These are phyloP conservation scores for Bugulina stolonifera DNA, from an alignment of 2,888 invertebrate species.

Conservation along the genomic window DNA sequence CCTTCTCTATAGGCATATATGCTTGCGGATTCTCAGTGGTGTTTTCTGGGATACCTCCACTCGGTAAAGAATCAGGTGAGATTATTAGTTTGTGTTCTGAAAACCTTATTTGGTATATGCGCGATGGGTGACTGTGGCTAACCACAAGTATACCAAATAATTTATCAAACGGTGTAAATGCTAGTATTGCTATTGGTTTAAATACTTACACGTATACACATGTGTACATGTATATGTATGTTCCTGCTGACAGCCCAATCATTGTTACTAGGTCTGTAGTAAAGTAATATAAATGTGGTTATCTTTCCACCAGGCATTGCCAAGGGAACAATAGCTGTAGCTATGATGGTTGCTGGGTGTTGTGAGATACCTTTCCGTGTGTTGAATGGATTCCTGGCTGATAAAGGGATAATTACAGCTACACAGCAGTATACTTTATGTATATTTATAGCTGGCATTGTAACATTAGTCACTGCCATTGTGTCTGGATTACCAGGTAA, in stretches of 20 bases:
- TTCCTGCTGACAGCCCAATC: too few species aligned
- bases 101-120: too few species aligned
- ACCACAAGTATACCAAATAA: too few species aligned
- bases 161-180: too few species aligned
- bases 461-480: not conserved
- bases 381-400: not conserved
- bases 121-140: too few species aligned
- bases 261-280: too few species aligned
- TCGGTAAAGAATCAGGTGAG: slow-evolving; percentile 10
- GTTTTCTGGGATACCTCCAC: not conserved
- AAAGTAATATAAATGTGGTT: not conserved
- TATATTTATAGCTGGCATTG: not conserved
- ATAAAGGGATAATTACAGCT: not conserved
- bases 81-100: not conserved
- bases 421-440: not conserved
- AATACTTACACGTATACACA: too few species aligned
- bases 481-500: not conserved
- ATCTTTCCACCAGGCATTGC: not conserved
- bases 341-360: not conserved
- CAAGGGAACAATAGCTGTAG: not conserved
- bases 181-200: too few species aligned
- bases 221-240: too few species aligned
- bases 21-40: not conserved
- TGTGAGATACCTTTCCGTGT: not conserved
- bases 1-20: not conserved